phyloP scores from a whole-genome alignment of 2,797 vertebrate species.

The Trematomus bernacchii region DNA sequence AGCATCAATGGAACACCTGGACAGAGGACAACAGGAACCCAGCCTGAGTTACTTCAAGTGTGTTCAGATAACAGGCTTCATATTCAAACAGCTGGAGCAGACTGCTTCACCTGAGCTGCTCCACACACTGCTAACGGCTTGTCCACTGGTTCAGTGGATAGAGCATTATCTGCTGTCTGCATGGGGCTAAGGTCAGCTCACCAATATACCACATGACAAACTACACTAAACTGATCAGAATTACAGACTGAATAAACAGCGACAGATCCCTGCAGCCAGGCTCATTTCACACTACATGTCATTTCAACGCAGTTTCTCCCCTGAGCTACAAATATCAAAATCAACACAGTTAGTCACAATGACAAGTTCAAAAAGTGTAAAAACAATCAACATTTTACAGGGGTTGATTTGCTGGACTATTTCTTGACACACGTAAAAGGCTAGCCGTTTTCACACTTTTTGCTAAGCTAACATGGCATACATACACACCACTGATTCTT shows the following conservation, averaged over 20 bases:
- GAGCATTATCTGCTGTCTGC: conserved; percentile 15
- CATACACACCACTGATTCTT: no score
- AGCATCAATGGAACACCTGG: neutral
- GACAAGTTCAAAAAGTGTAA: no score
- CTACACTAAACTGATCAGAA: conserved; percentile 26
- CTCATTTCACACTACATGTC: neutral
- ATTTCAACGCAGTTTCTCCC: no score
- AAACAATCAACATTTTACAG: no score
- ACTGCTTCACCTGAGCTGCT: conserved; percentile 18
- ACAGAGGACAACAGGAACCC: neutral
- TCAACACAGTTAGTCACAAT: no score
- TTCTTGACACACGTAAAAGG: no score
- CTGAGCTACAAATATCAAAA: no score
- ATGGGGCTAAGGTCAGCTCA: conserved; percentile 35
- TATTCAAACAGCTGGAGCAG: neutral
- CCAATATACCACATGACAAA: conserved; percentile 21
- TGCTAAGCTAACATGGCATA: neutral
- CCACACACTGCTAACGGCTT: conserved; percentile 19
- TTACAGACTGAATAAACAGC: conserved; percentile 4
- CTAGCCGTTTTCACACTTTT: neutral
- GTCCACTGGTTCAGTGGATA: conserved; percentile 23
- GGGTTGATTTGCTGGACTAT: no score
- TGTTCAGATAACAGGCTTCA: neutral
- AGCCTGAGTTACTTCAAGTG: neutral
- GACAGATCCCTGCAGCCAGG: neutral